These are phyloP conservation scores for Aplysia californica DNA, from an alignment of 1,140 invertebrate genomes.

Conservation along the genomic window DNA sequence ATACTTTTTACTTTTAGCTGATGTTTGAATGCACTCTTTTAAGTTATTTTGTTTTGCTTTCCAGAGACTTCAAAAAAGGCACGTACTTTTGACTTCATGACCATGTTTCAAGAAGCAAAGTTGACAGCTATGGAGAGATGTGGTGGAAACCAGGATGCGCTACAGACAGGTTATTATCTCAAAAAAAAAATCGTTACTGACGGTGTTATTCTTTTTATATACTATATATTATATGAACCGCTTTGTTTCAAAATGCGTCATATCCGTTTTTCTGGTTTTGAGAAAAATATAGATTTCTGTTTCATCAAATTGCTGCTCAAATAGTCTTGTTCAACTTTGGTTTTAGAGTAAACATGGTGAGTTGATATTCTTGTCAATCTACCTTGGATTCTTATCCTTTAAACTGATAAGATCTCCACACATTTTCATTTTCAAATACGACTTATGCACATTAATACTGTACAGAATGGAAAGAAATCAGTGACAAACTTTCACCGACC, in stretches of 20 bases:
- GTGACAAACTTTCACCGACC: no score
- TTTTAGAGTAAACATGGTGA: no score
- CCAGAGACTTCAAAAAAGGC: conserved; percentile 61
- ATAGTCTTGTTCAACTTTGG: no score
- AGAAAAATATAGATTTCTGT: no score
- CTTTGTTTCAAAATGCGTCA: neutral
- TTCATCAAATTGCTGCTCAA: no score
- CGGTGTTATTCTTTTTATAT: neutral
- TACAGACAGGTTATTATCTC: neutral
- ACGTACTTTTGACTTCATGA: conserved; percentile 67
- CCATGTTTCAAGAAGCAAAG: conserved; percentile 66
- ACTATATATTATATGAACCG: neutral
- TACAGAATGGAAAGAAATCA: no score
- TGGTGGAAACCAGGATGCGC: conserved; percentile 28
- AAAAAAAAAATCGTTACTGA: no score
- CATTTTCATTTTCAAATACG: no score
- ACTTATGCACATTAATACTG: no score
- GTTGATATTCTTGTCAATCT: no score
- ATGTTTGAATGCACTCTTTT: neutral
- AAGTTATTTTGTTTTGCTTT: neutral
- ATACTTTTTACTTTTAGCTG: neutral
- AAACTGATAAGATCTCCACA: no score
- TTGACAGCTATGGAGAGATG: conserved; percentile 61
- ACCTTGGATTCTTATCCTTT: no score
- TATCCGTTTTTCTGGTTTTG: neutral